phyloP scores from a whole-genome alignment of 2,888 invertebrate species.

The Rhamnusium bicolor region DNA sequence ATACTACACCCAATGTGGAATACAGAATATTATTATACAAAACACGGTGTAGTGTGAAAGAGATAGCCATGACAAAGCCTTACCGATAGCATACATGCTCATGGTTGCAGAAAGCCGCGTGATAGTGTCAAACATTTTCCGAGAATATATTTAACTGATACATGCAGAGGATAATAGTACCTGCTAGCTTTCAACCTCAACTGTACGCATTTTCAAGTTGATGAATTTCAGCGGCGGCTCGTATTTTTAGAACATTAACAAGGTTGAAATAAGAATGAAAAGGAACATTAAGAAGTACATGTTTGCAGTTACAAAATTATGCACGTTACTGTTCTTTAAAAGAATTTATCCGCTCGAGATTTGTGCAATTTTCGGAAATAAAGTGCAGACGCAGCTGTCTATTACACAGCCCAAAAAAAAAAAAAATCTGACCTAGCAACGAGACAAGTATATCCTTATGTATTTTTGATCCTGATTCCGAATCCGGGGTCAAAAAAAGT shows the following conservation, averaged over 20 bases:
- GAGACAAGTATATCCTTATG: too few relatives aligned
- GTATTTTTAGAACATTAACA: neutral
- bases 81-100: slow-evolving; percentile 50
- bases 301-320: too few relatives aligned
- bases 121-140: slow-evolving; percentile 54
- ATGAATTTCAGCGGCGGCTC: neutral
- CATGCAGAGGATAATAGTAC: slow-evolving; percentile 11
- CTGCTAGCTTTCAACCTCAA: slow-evolving; percentile 17
- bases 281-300: too few relatives aligned
- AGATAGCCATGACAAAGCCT: slow-evolving; percentile 45
- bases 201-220: neutral
- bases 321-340: too few relatives aligned
- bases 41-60: slow-evolving; percentile 43
- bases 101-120: slow-evolving; percentile 50
- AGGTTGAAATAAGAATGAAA: too few relatives aligned
- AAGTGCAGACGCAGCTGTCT: too few relatives aligned
- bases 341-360: too few relatives aligned
- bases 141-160: slow-evolving; percentile 30
- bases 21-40: slow-evolving; percentile 17
- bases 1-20: neutral
- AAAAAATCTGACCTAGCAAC: too few relatives aligned
- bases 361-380: too few relatives aligned
- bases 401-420: too few relatives aligned
- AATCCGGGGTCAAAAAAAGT: too few relatives aligned
- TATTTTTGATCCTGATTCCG: too few relatives aligned